phyloP scores from a whole-genome alignment of 1,140 invertebrate species.

The Ooceraea biroi region DNA sequence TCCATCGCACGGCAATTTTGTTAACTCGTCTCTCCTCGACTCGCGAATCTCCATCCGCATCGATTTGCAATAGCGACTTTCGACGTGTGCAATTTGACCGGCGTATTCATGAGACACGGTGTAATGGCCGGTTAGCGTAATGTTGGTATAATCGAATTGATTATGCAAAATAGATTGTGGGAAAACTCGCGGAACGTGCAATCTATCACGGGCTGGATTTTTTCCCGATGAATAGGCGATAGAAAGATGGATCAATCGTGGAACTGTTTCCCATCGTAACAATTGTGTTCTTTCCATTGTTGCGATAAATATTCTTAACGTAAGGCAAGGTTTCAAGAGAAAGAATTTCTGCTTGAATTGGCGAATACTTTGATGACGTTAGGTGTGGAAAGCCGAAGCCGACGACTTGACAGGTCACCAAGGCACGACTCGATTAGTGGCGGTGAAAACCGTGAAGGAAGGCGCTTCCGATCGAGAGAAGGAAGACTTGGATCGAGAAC shows the following conservation, averaged over 20 bases:
- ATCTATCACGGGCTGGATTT: background rate
- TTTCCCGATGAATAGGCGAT: background rate
- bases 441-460: constrained; percentile 93
- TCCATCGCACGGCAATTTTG: background rate
- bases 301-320: background rate
- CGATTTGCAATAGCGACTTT: constrained; percentile 21
- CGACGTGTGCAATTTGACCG: background rate
- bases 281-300: background rate
- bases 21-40: background rate
- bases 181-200: constrained; percentile 3
- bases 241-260: background rate
- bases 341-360: background rate
- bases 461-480: constrained; percentile 91
- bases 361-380: background rate
- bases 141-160: constrained; percentile 39
- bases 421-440: constrained; percentile 92
- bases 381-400: constrained; percentile 94
- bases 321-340: background rate
- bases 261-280: background rate
- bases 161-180: constrained; percentile 26
- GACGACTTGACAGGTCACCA: constrained; percentile 92
- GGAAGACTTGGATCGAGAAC: constrained; percentile 92
- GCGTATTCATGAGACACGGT: background rate
- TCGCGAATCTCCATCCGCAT: background rate
- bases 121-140: constrained; percentile 20